Base-by-base conservation (phyloP, 2,797 vertebrate species). In the Alca torda region DNA sequence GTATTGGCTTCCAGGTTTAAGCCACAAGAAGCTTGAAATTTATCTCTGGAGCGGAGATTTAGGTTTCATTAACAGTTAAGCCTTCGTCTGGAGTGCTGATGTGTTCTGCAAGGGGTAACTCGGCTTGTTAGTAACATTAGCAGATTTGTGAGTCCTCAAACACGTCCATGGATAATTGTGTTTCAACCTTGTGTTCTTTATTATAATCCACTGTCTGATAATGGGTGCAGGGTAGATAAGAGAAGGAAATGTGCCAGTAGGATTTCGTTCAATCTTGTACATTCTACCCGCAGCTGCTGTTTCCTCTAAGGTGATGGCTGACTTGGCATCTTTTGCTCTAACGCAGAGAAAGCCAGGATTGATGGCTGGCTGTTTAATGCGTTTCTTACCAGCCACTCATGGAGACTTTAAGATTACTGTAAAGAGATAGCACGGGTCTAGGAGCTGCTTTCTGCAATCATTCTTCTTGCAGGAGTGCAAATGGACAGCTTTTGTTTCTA, bases 331-430 rank as follows among this genome's bases (percentile, higher is more conserved):
- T 93, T 95, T 89, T 93, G 97, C 97, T 96, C 92, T 94, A 96
- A 69, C 96, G 61, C 96, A 89, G 91, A 89, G 97, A 94, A 93
- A 97, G 95, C 79, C 93, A 81, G 80, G 79, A 95, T 53, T 75
- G 97, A 97, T 97, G 97, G 95, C 93, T 92, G 94, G 70, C 90
- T 93, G 95, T 81, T 97, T 59, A 95, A 95, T 83, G 88, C 41
- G 37, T 91, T 95, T 94, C 97, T 95, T 95, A 85, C 94, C 96
- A 96, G 96, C 90, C 77, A 75, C 88, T 97, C 77, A 2, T 45
- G 84, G 96, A 97, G 96, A 87, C 96, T 78, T 89, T 61, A 72
- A 95, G 97, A 96, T 97, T 93, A 91, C 96, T 96, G 96, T 76
- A 96, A 84, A 96, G 97, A 97, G 97, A 54, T 64, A 96, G 43